These are phyloP conservation scores for Zaprionus nigranus DNA, from an alignment of 1,140 invertebrate species.

Conservation along the genomic window DNA sequence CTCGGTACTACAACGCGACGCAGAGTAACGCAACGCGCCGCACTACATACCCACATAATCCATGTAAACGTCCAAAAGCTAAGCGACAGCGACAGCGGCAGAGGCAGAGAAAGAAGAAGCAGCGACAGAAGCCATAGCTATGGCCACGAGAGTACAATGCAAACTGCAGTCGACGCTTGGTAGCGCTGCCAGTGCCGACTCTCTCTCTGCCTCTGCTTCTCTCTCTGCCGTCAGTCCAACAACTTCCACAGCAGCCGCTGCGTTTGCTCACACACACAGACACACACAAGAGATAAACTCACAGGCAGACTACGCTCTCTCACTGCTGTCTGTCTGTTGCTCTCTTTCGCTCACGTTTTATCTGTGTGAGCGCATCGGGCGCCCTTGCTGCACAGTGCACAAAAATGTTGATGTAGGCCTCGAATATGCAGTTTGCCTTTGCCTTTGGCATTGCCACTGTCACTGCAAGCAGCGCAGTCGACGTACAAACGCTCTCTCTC, in stretches of 20 bases:
- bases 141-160: slow-evolving; percentile 60
- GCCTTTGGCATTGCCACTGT: slow-evolving; percentile 81
- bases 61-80: slow-evolving; percentile 61
- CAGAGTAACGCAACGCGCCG: slow-evolving; percentile 18
- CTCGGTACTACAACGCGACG: slow-evolving; percentile 28
- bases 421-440: slow-evolving; percentile 78
- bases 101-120: slow-evolving; percentile 4
- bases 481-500: slow-evolving; percentile 11
- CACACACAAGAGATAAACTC: slow-evolving; percentile 10
- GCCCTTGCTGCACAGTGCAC: slow-evolving; percentile 59
- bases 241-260: slow-evolving; percentile 45
- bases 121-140: slow-evolving; percentile 62
- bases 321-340: slow-evolving; percentile 8
- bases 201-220: background rate
- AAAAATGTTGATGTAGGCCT: slow-evolving; percentile 82
- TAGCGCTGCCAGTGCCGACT: slow-evolving; percentile 9
- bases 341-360: slow-evolving; percentile 15
- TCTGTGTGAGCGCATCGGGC: slow-evolving; percentile 31
- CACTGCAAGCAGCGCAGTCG: slow-evolving; percentile 69
- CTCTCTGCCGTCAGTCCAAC: slow-evolving; percentile 38
- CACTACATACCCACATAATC: slow-evolving; percentile 80
- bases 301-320: slow-evolving; percentile 26
- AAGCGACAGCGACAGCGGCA: slow-evolving; percentile 16
- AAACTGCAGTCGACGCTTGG: slow-evolving; percentile 37
- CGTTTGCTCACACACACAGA: slow-evolving; percentile 20